A percentile compares a stretch with the other conserved stretches of the same genome.
Evolutionary conservation across 2,797 vertebrate species (phyloP).

Genomic region (Phoebastria nigripes): DNA sequence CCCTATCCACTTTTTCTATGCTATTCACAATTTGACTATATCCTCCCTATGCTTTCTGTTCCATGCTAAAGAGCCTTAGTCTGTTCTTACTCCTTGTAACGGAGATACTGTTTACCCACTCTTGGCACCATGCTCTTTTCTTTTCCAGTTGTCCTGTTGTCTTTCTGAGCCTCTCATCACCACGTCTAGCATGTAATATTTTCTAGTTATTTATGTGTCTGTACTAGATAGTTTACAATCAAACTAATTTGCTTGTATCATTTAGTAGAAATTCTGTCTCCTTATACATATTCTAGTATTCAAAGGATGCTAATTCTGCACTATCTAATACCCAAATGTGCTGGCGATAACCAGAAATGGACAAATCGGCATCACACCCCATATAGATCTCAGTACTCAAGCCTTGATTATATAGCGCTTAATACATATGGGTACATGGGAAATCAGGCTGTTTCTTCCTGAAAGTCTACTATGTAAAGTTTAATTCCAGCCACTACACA

Average conservation of each 20-base stretch:
- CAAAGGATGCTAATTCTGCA: background rate
- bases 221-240: background rate
- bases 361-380: background rate
- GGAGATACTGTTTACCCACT: background rate
- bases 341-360: background rate
- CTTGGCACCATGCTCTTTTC: background rate
- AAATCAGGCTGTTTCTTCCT: background rate
- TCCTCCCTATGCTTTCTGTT: background rate
- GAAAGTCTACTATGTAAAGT: background rate
- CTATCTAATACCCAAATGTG: background rate
- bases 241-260: background rate
- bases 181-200: accelerated
- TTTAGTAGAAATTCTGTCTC: background rate
- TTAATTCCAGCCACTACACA: background rate
- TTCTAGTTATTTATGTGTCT: background rate
- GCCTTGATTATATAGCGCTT: background rate
- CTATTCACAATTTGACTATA: background rate
- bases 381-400: background rate
- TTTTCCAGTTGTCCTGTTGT: background rate
- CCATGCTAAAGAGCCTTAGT: background rate
- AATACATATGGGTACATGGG: background rate
- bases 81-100: background rate
- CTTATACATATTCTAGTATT: background rate
- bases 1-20: background rate
- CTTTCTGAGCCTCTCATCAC: background rate